Conservation (phyloP, 1,140 invertebrate species). For the Drosophila paulistorum region DNA sequence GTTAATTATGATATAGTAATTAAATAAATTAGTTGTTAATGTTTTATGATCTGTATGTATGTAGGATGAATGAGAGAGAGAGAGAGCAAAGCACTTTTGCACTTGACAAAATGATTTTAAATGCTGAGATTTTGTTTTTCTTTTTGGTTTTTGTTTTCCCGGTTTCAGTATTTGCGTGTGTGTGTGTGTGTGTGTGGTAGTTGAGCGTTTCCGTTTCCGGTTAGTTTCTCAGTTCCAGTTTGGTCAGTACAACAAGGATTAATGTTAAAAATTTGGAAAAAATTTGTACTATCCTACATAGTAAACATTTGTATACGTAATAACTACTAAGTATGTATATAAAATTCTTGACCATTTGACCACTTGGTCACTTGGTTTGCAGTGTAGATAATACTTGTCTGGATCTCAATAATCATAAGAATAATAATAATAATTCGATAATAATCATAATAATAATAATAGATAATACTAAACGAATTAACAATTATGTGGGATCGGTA, state of each 20-base stretch:
- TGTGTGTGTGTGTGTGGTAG: constrained; percentile 17
- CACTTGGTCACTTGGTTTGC: not conserved
- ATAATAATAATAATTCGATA: too few species aligned
- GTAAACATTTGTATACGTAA: constrained; percentile 4
- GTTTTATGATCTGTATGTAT: constrained; percentile 35
- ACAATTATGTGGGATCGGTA: constrained; percentile 41
- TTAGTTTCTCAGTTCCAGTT: constrained; percentile 11
- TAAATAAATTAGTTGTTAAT: constrained; percentile 29
- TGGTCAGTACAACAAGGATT: constrained; percentile 42
- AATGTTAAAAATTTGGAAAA: constrained; percentile 45
- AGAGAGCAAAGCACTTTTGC: constrained; percentile 65
- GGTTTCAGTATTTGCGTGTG: constrained; percentile 27
- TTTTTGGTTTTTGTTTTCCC: constrained; percentile 27
- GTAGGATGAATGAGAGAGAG: constrained; percentile 21
- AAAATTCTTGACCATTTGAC: constrained; percentile 49
- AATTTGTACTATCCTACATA: constrained; percentile 72
- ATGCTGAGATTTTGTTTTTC: constrained; percentile 68
- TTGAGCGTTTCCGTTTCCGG: constrained; percentile 61
- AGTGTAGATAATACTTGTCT: constrained; percentile 66
- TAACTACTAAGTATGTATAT: constrained; percentile 37
- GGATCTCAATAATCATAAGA: constrained; percentile 19
- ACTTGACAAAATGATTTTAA: constrained; percentile 55
- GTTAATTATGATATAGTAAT: constrained; percentile 46
- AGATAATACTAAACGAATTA: constrained; percentile 44
- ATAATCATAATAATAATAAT: constrained; percentile 12